Conservation (phyloP, 1,140 invertebrate species). For the Platorchestia sp. region DNA sequence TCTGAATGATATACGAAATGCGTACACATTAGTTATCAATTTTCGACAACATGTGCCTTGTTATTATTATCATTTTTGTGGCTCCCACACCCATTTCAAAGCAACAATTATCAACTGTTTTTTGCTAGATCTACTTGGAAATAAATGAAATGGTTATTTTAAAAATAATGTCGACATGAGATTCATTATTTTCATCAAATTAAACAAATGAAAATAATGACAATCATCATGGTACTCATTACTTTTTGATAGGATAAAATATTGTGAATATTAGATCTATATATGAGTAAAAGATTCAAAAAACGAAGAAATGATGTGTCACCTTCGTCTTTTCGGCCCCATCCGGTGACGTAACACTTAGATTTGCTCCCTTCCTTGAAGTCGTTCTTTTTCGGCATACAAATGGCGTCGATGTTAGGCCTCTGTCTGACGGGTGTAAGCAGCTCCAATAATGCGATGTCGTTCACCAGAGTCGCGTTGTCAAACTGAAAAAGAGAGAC, state of each 20-base stretch:
- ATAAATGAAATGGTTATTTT: not conserved
- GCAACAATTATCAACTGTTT: not conserved
- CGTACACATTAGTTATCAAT: not conserved
- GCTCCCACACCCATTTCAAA: not conserved
- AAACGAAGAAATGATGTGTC: not conserved
- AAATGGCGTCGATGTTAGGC: constrained; percentile 72
- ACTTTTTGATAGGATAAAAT: too few relatives aligned
- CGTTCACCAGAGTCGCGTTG: constrained; percentile 71
- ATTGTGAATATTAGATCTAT: too few relatives aligned
- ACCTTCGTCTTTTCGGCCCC: constrained; percentile 74
- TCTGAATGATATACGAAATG: not conserved
- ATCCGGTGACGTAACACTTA: constrained; percentile 76
- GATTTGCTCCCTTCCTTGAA: constrained; percentile 66
- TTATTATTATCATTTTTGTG: not conserved
- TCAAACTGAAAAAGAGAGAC: constrained; percentile 69
- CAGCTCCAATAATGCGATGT: constrained; percentile 73
- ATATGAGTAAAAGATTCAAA: too few relatives aligned
- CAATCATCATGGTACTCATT: too few relatives aligned
- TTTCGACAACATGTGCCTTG: too few relatives aligned
- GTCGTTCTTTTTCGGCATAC: constrained; percentile 70
- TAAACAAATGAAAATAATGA: too few relatives aligned
- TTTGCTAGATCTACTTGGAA: not conserved
- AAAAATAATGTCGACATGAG: not conserved
- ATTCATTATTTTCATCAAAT: too few relatives aligned
- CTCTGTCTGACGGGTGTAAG: constrained; percentile 69